A percentile compares a stretch with the other conserved stretches of the same genome.
phyloP scores from a whole-genome alignment of 2,113 vertebrate species.

The Cynoglossus semilaevis region DNA sequence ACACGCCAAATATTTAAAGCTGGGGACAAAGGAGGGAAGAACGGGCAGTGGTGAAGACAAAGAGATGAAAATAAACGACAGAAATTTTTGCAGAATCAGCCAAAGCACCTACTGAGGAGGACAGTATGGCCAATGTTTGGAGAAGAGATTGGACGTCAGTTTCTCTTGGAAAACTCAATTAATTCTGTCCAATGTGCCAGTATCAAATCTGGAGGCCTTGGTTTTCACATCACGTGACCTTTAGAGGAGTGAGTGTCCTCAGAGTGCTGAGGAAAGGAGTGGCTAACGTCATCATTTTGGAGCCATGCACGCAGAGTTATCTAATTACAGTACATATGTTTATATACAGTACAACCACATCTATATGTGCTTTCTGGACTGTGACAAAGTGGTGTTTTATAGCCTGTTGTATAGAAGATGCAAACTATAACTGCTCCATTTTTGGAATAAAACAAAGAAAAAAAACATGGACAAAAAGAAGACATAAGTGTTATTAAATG shows the following conservation, averaged over 20 bases:
- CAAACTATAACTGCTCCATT: constrained; percentile 99
- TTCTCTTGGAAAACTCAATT: constrained; percentile 81
- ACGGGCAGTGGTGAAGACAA: constrained; percentile 48
- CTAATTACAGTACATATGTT: constrained; percentile 96
- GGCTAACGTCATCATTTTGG: constrained; percentile 81
- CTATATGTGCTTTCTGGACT: constrained; percentile 99
- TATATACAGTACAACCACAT: constrained; percentile 98
- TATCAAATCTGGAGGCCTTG: constrained; percentile 86
- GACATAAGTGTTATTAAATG: constrained; percentile 93
- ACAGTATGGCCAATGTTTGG: constrained; percentile 68
- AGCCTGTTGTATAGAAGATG: constrained; percentile 99
- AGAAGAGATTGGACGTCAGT: constrained; percentile 77
- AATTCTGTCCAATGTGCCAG: constrained; percentile 83
- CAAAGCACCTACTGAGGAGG: constrained; percentile 83
- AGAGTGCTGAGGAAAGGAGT: constrained; percentile 69
- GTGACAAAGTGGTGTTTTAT: constrained; percentile 99
- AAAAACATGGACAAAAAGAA: constrained; percentile 67
- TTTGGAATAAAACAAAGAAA: constrained; percentile 82
- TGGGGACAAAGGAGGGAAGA: constrained; percentile 69
- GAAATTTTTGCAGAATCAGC: constrained; percentile 86
- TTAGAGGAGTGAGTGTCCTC: constrained; percentile 74
- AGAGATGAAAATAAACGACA: constrained; percentile 67
- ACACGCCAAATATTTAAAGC: constrained; percentile 81
- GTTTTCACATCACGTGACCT: constrained; percentile 83
- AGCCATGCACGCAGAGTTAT: constrained; percentile 98